phyloP scores from a whole-genome alignment of 2,797 vertebrate species.

The Lophotriccus pileatus region DNA sequence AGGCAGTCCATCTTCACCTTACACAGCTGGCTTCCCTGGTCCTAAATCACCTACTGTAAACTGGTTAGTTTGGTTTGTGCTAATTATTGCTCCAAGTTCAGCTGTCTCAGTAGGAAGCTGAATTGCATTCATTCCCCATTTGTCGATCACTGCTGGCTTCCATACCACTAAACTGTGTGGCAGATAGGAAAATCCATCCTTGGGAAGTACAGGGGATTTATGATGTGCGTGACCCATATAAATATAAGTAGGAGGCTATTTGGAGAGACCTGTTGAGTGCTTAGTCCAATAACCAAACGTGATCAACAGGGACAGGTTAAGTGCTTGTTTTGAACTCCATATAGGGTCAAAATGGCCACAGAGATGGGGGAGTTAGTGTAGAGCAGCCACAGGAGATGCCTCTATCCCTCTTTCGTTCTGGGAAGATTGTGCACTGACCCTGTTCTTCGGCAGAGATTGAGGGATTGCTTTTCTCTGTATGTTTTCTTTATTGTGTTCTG shows the following conservation, averaged over 20 bases:
- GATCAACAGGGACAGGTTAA: background rate
- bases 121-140: background rate
- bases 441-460: background rate
- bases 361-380: background rate
- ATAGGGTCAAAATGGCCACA: background rate
- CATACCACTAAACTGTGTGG: background rate
- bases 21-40: background rate
- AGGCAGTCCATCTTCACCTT: background rate
- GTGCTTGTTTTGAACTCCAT: background rate
- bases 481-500: background rate
- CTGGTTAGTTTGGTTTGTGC: background rate
- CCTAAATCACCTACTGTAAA: background rate
- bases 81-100: background rate
- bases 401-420: background rate
- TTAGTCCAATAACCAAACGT: background rate
- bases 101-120: background rate
- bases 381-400: background rate
- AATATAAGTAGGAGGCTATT: background rate
- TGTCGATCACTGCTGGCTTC: background rate
- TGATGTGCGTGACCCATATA: background rate
- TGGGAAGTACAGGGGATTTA: background rate
- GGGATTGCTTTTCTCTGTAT: background rate
- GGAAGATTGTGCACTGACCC: background rate
- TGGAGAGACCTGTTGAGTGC: background rate
- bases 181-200: background rate